Conservation (phyloP, 2,888 invertebrate genomes). For the Leptopilina drosophilae region DNA sequence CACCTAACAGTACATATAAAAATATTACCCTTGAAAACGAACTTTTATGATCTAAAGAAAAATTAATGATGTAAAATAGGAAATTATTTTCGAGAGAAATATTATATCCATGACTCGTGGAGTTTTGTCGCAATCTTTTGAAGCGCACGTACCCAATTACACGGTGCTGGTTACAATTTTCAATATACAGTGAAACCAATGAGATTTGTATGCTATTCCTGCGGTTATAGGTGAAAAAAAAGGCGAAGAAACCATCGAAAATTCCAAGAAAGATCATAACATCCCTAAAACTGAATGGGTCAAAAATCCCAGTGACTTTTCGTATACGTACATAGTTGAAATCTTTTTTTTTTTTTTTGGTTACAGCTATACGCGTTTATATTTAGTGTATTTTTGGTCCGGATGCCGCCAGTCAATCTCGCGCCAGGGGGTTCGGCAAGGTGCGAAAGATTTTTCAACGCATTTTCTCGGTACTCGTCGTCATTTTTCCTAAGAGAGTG, state of each 20-base stretch:
- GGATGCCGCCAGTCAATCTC: conserved; percentile 59
- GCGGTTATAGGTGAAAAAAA: conserved; percentile 39
- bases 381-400: conserved; percentile 42
- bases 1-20: background rate
- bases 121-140: conserved; percentile 28
- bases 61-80: conserved; percentile 17
- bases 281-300: conserved; percentile 36
- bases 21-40: background rate
- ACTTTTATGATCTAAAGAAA: conserved; percentile 19
- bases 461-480: conserved; percentile 53
- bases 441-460: conserved; percentile 59
- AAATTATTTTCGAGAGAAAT: background rate
- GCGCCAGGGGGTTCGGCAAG: conserved; percentile 58
- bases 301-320: conserved; percentile 26
- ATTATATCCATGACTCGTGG: conserved; percentile 10
- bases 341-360: background rate
- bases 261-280: conserved; percentile 57
- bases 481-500: conserved; percentile 23
- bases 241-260: conserved; percentile 22
- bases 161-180: conserved; percentile 53
- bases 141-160: conserved; percentile 50
- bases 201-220: conserved; percentile 50
- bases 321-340: background rate
- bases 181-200: conserved; percentile 36
- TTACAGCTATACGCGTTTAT: background rate